These are phyloP conservation scores for Brachyhypopomus gauderio DNA, from an alignment of 2,113 vertebrate genomes.

Conservation along the genomic window DNA sequence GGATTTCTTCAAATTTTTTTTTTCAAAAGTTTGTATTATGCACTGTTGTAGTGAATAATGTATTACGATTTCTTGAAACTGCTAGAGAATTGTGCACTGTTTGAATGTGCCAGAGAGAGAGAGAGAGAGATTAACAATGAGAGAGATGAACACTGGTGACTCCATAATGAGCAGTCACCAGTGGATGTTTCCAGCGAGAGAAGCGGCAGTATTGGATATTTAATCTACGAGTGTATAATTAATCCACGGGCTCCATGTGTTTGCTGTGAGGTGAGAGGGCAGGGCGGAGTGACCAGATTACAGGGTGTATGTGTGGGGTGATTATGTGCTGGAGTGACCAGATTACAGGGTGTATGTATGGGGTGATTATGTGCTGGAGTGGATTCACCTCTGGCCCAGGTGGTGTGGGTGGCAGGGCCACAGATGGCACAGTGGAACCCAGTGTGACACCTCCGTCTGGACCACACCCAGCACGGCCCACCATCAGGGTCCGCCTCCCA, in stretches of 20 bases:
- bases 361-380: constrained; percentile 35
- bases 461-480: background rate
- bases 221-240: background rate
- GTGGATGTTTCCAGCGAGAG: background rate
- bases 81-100: background rate
- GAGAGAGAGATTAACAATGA: background rate
- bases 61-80: too few relatives aligned
- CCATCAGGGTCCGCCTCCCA: background rate
- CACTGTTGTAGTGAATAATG: too few relatives aligned
- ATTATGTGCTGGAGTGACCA: constrained; percentile 7
- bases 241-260: background rate
- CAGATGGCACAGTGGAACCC: constrained; percentile 23
- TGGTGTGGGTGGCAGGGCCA: background rate
- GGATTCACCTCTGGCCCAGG: constrained; percentile 14
- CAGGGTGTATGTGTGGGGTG: constrained; percentile 8
- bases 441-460: constrained; percentile 10
- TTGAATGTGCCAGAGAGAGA: background rate
- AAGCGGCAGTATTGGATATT: background rate
- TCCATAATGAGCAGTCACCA: background rate
- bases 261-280: background rate
- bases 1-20: background rate
- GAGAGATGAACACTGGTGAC: background rate
- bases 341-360: constrained; percentile 4
- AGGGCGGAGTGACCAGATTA: background rate
- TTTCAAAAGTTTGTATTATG: too few relatives aligned